A percentile compares a stretch with the other conserved stretches of the same genome.
phyloP scores from a whole-genome alignment of 2,888 invertebrate genomes.

The Leuctra nigra region DNA sequence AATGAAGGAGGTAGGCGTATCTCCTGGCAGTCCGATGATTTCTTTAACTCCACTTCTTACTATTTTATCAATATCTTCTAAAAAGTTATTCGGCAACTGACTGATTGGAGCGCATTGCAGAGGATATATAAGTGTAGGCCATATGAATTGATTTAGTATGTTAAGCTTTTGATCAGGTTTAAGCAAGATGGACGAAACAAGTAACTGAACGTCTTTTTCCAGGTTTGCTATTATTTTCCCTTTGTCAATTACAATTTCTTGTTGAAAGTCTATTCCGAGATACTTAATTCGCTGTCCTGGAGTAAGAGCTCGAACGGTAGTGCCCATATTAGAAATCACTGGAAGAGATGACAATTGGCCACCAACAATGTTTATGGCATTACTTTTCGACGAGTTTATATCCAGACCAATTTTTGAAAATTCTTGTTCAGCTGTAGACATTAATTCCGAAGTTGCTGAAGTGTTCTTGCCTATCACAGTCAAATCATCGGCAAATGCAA shows the following conservation, averaged over 20 bases:
- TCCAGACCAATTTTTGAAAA: too few relatives aligned
- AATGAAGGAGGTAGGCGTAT: not conserved
- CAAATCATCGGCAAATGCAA: not conserved
- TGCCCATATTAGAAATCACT: not conserved
- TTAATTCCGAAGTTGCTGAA: not conserved
- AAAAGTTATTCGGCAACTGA: not conserved
- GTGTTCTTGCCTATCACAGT: not conserved
- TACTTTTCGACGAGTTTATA: too few relatives aligned
- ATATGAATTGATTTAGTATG: constrained; percentile 1
- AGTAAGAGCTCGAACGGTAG: not conserved
- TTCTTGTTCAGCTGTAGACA: not conserved
- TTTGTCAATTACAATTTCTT: too few relatives aligned
- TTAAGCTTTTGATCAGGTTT: constrained; percentile 11
- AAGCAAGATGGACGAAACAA: not conserved
- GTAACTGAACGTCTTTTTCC: not conserved
- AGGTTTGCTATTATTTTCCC: not conserved
- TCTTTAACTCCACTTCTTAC: not conserved
- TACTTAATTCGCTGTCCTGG: too few relatives aligned
- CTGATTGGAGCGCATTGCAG: not conserved
- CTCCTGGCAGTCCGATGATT: constrained; percentile 1
- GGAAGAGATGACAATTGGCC: not conserved
- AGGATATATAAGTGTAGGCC: not conserved
- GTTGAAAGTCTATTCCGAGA: too few relatives aligned
- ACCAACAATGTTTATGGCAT: not conserved
- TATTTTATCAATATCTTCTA: not conserved